phyloP scores from a whole-genome alignment of 2,888 invertebrate species.

The Luperina testacea region DNA sequence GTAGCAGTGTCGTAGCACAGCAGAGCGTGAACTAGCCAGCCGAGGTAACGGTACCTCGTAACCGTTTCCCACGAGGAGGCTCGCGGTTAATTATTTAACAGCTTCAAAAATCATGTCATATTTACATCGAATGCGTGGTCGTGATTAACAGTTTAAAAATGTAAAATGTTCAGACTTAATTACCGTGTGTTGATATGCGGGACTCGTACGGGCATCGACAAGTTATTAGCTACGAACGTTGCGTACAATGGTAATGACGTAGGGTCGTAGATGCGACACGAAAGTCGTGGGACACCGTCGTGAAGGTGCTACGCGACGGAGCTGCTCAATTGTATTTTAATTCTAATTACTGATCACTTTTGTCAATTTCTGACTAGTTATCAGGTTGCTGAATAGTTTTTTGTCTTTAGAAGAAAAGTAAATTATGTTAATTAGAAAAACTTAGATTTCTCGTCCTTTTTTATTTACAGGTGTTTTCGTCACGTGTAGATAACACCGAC shows the following conservation, averaged over 20 bases:
- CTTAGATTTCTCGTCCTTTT: neutral
- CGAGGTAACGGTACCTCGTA: slow-evolving; percentile 57
- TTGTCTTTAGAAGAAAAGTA: neutral
- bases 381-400: neutral
- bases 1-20: slow-evolving; percentile 76
- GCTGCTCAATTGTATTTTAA: slow-evolving; percentile 57
- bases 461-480: neutral
- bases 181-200: slow-evolving; percentile 78
- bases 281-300: slow-evolving; percentile 61
- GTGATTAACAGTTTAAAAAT: slow-evolving; percentile 75
- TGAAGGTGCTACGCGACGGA: slow-evolving; percentile 55
- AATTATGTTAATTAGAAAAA: neutral
- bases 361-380: slow-evolving; percentile 18
- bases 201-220: slow-evolving; percentile 74
- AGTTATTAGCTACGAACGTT: slow-evolving; percentile 70
- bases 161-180: slow-evolving; percentile 76
- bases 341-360: slow-evolving; percentile 56
- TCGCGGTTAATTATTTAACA: slow-evolving; percentile 63
- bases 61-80: slow-evolving; percentile 65
- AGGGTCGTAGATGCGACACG: slow-evolving; percentile 49
- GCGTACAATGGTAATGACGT: slow-evolving; percentile 38
- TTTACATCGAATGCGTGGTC: slow-evolving; percentile 73
- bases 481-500: neutral
- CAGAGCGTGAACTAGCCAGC: slow-evolving; percentile 38
- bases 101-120: slow-evolving; percentile 71